Evolutionary conservation across 2,113 vertebrate species (phyloP).

Genomic region (Hemibagrus wyckioides): DNA sequence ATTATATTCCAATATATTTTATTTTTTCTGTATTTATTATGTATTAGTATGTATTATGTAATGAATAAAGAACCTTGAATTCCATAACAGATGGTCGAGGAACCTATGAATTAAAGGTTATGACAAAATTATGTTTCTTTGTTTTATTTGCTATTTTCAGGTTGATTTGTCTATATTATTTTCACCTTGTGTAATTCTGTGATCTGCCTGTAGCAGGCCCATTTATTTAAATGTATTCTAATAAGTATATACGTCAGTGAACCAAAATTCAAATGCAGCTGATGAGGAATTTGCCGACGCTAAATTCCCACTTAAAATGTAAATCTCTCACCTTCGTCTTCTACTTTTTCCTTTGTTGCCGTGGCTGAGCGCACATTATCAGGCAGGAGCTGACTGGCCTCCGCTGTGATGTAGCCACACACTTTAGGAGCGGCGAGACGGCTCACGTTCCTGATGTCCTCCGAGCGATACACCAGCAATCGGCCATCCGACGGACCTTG

Average conservation of each 20-base stretch:
- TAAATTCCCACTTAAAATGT: not conserved
- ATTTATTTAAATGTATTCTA: not conserved
- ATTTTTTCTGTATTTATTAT: no score
- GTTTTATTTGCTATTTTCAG: not conserved
- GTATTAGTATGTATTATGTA: no score
- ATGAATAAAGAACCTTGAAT: not conserved
- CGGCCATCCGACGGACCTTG: constrained; percentile 76
- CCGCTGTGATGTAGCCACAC: constrained; percentile 84
- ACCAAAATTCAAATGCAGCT: not conserved
- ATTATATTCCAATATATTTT: no score
- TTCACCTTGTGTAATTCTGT: not conserved
- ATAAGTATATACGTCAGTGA: not conserved
- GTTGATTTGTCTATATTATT: not conserved
- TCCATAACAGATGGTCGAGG: not conserved
- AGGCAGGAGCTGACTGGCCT: constrained; percentile 72
- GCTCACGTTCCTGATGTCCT: constrained; percentile 89
- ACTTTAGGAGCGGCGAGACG: constrained; percentile 85
- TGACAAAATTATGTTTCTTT: not conserved
- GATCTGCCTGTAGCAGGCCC: not conserved
- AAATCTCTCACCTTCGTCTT: constrained; percentile 49
- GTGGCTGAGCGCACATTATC: constrained; percentile 54
- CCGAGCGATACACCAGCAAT: constrained; percentile 88
- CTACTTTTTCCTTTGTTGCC: constrained; percentile 45
- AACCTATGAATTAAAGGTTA: not conserved
- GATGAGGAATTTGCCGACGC: not conserved